These are phyloP conservation scores for Cyprinodon variegatus DNA, from an alignment of 2,113 vertebrate genomes.

Conservation along the genomic window DNA sequence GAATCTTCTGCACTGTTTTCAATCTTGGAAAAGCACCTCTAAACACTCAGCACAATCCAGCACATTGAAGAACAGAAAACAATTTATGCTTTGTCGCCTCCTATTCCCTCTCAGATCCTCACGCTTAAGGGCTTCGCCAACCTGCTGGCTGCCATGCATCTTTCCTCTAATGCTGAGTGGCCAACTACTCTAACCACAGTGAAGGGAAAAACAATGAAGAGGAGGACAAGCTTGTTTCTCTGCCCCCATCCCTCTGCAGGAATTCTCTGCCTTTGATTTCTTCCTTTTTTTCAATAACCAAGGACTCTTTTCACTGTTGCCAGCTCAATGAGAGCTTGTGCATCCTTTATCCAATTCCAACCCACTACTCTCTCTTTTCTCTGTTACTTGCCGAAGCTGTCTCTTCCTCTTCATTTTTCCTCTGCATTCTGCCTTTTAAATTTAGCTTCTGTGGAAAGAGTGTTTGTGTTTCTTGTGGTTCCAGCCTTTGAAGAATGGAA, in stretches of 20 bases:
- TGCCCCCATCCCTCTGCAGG: constrained; percentile 60
- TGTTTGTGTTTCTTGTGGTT: constrained; percentile 59
- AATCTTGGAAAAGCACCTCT: constrained; percentile 11
- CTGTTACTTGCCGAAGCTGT: constrained; percentile 30
- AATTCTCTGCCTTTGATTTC: constrained; percentile 75
- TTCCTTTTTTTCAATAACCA: constrained; percentile 71
- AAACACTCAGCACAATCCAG: constrained; percentile 44
- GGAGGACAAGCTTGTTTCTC: constrained; percentile 62
- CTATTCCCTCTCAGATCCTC: constrained; percentile 58
- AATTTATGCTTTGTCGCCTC: constrained; percentile 62
- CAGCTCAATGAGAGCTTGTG: constrained; percentile 69
- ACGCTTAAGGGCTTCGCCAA: constrained; percentile 60
- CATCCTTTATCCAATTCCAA: constrained; percentile 73
- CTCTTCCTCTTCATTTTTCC: constrained; percentile 51
- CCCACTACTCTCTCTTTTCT: constrained; percentile 46
- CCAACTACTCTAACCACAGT: constrained; percentile 53
- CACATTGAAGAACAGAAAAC: constrained; percentile 45
- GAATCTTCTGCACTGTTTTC: constrained; percentile 3
- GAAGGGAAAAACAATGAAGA: constrained; percentile 48
- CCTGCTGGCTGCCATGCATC: constrained; percentile 61
- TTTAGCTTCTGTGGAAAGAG: constrained; percentile 63
- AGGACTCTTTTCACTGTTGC: constrained; percentile 70
- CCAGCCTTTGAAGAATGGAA: constrained; percentile 55
- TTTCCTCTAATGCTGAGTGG: constrained; percentile 50
- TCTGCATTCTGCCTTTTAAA: constrained; percentile 57